Evolutionary conservation across 2,797 vertebrate genomes (phyloP).

Genomic region (Brotogeris chrysoptera): DNA sequence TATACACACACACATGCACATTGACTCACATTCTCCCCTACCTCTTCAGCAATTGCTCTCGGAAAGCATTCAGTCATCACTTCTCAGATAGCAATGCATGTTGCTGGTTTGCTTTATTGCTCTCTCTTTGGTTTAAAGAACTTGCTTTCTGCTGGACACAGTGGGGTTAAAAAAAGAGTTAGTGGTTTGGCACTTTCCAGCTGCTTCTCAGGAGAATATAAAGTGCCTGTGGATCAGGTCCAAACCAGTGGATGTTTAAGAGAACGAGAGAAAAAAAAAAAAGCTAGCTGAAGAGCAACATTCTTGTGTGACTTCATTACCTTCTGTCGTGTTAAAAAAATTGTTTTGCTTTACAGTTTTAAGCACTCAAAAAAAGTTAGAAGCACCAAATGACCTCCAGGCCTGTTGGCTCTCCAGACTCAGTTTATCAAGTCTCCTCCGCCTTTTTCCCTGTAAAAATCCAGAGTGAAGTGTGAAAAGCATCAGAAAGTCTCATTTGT

Average conservation of each 20-base stretch:
- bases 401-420: constrained; percentile 70
- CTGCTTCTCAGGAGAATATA: constrained; percentile 73
- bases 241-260: constrained; percentile 77
- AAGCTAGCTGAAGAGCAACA: constrained; percentile 56
- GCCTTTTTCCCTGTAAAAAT: constrained; percentile 76
- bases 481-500: constrained; percentile 82
- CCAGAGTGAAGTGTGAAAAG: constrained; percentile 84
- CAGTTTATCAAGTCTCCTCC: constrained; percentile 77
- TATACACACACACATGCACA: not conserved
- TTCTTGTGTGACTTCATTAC: constrained; percentile 75
- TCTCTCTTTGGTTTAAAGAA: not conserved
- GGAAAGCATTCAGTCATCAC: not conserved
- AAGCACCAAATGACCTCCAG: constrained; percentile 76
- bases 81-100: not conserved
- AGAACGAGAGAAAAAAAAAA: constrained; percentile 3
- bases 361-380: constrained; percentile 61
- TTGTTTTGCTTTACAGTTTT: constrained; percentile 66
- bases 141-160: constrained; percentile 34
- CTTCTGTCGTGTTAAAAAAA: constrained; percentile 69
- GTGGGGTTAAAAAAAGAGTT: constrained; percentile 69
- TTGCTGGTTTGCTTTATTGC: not conserved
- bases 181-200: constrained; percentile 74
- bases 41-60: not conserved
- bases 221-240: constrained; percentile 73
- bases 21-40: not conserved